phyloP scores from a whole-genome alignment of 2,113 vertebrate genomes.

The Aphelocoma coerulescens region DNA sequence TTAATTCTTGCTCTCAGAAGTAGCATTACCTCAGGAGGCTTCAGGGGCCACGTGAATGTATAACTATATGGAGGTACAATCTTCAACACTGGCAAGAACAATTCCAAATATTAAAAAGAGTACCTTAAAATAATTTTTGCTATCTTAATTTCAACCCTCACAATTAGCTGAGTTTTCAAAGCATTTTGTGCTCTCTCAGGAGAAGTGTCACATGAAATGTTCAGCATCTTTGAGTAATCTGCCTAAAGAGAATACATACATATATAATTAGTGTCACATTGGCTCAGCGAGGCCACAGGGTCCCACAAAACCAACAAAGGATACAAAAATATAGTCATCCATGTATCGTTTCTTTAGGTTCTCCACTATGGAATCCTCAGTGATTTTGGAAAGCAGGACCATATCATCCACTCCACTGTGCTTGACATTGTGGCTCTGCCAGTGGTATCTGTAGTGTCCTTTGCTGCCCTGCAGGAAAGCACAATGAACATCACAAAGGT shows the following conservation, averaged over 20 bases:
- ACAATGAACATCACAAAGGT: neutral
- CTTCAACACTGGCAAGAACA: neutral
- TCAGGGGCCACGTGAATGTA: accelerated
- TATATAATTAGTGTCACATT: neutral
- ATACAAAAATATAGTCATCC: conserved; percentile 99
- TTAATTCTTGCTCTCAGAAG: neutral
- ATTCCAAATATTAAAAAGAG: neutral
- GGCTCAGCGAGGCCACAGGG: neutral
- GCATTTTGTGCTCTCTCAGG: neutral
- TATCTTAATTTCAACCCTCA: neutral
- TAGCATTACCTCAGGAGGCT: neutral
- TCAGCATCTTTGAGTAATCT: neutral
- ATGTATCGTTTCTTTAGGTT: conserved; percentile 98
- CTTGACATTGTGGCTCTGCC: conserved; percentile 99
- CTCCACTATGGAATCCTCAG: conserved; percentile 96
- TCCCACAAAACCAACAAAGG: conserved; percentile 69
- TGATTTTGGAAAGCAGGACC: conserved; percentile 97
- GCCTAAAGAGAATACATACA: neutral
- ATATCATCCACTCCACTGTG: conserved; percentile 98
- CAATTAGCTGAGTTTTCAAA: neutral
- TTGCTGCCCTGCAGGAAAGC: conserved; percentile 86
- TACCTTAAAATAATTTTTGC: neutral
- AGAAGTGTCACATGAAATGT: neutral
- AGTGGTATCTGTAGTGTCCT: conserved; percentile 94
- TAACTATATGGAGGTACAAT: neutral